Evolutionary conservation across 2,113 vertebrate species (phyloP).

Genomic region (Sebastes fasciatus): DNA sequence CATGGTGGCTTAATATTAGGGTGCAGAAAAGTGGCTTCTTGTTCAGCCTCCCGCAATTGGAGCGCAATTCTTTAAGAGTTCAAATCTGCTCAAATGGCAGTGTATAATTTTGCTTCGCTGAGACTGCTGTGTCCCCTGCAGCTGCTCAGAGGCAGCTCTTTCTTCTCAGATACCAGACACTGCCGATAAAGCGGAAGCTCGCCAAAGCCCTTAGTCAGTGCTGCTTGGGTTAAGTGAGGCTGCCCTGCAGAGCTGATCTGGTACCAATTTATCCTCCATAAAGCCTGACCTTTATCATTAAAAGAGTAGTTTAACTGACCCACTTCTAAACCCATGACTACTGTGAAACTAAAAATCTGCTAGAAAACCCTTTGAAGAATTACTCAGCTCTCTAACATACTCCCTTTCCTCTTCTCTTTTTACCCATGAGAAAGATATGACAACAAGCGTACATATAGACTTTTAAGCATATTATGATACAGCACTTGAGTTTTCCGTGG

Average conservation of each 20-base stretch:
- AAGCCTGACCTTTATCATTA: slow-evolving; percentile 66
- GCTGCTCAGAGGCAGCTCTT: slow-evolving; percentile 43
- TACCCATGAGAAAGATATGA: slow-evolving; percentile 5
- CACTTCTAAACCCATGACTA: slow-evolving; percentile 22
- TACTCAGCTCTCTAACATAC: slow-evolving; percentile 3
- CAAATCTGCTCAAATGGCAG: slow-evolving; percentile 49
- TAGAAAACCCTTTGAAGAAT: slow-evolving; percentile 34
- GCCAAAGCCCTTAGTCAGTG: slow-evolving; percentile 51
- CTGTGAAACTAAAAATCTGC: slow-evolving; percentile 36
- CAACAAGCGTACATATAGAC: slow-evolving; percentile 26
- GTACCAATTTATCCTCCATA: slow-evolving; percentile 53
- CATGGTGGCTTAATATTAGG: slow-evolving; percentile 55
- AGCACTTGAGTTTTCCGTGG: slow-evolving; percentile 20
- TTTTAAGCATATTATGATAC: slow-evolving; percentile 20
- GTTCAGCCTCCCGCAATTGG: slow-evolving; percentile 39
- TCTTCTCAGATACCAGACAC: slow-evolving; percentile 45
- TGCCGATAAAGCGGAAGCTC: slow-evolving; percentile 35
- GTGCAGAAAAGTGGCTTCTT: slow-evolving; percentile 42
- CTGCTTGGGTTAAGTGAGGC: slow-evolving; percentile 45
- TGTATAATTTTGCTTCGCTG: slow-evolving; percentile 38
- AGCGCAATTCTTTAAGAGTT: slow-evolving; percentile 47
- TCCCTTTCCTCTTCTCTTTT: background rate
- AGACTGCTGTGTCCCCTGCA: slow-evolving; percentile 20
- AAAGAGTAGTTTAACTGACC: slow-evolving; percentile 54
- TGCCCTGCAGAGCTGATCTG: slow-evolving; percentile 59